Conservation (phyloP, 1,140 invertebrate species). For the Episyrphus balteatus region DNA sequence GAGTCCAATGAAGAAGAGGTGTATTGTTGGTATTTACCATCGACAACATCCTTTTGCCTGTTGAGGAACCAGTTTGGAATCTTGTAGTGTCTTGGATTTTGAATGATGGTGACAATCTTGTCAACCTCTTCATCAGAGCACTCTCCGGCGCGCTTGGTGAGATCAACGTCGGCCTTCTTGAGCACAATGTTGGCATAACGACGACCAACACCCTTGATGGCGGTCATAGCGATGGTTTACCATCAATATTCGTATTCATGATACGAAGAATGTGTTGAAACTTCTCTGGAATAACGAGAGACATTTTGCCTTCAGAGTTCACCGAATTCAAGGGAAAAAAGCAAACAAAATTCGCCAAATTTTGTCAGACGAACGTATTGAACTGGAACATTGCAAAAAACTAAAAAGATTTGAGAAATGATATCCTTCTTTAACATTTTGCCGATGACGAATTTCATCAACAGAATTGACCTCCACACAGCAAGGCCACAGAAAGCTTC, state of each 20-base stretch:
- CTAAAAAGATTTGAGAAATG: too few species aligned
- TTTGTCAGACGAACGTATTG: too few species aligned
- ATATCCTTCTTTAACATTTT: too few species aligned
- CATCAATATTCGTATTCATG: constrained; percentile 98
- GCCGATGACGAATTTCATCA: too few species aligned
- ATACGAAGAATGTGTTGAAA: constrained; percentile 99
- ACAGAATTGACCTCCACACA: too few species aligned
- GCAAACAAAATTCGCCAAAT: too few species aligned
- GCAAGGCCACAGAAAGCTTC: too few species aligned
- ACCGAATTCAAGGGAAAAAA: too few species aligned
- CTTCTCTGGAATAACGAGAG: constrained; percentile 94
- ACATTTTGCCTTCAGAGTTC: too few species aligned
- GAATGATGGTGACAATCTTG: constrained; percentile 95
- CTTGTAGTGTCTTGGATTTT: constrained; percentile 96
- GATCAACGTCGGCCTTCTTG: constrained; percentile 96
- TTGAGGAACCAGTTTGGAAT: constrained; percentile 99
- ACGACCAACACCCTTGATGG: constrained; percentile 96
- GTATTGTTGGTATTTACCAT: constrained; percentile 94
- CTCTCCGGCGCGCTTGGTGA: constrained; percentile 96
- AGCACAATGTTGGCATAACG: constrained; percentile 93
- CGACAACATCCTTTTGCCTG: constrained; percentile 98
- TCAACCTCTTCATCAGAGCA: constrained; percentile 97
- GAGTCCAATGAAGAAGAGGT: constrained; percentile 89
- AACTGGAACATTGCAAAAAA: too few species aligned
- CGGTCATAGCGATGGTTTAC: constrained; percentile 94